Base-by-base conservation (phyloP, 1,140 invertebrate species). In the Atta texana region DNA sequence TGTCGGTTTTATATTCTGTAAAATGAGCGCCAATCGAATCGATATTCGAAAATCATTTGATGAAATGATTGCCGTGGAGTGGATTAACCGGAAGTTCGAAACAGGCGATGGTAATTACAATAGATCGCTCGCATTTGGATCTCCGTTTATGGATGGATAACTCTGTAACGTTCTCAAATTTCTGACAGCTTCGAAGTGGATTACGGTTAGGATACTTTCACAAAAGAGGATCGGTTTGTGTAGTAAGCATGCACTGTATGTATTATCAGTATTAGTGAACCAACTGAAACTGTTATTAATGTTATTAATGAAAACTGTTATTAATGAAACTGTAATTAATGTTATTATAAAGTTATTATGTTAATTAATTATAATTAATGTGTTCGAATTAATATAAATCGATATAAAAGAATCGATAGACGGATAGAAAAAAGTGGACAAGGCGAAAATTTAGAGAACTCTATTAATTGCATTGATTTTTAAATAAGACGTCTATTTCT, bases 101-200 rank as follows among this genome's bases (percentile, higher is more conserved):
- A n/a, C 57, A 63, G 80, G 14, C 39, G 57, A n/a, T 75, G 68
- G 69, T 75, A 84, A 84, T 84, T 84, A 84, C 80, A 84, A 84
- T 84, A 84, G 80, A 84, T 74, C 80, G 80, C 28, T 61, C 55
- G 80, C 69, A 84, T 74, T 84, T 75, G 39, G 69, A 44, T 74
- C 80, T 74, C 69, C 69, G 74, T 84, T 84, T 75, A 84, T 84
- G 53, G 34, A 82, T 24, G 55, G 53, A 75, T 84, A 84, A 84
- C 80, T 84, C 55, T 61, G 80, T 75, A 84, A 84, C 69, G 69
- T 84, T 84, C 80, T 84, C 69, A 74, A 84, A 84, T 84, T 84
- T 84, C 80, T 84, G 55, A 63, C 55, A 75, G 55, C 55, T 53
- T 1, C 34, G n/a, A 57, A 61, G 80, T 61, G 69, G 80, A 59